Percentiles rank a stretch among this genome's conserved stretches.
Evolutionary conservation across 2,797 vertebrate species (phyloP).

Genomic region (Hozukius guyotensis): DNA sequence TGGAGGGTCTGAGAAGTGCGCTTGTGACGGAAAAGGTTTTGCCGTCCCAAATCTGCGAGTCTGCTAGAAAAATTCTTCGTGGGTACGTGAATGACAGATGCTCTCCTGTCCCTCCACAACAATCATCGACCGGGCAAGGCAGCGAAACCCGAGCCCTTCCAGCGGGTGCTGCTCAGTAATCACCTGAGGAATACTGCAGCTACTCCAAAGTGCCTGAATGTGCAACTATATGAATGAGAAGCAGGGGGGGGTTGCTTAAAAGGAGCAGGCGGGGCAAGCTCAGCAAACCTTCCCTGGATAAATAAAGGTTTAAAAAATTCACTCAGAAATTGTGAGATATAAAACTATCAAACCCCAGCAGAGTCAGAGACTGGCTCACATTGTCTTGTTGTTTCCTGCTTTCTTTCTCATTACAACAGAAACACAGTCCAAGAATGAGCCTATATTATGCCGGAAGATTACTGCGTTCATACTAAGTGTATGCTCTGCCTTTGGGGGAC

Average conservation of each 20-base stretch:
- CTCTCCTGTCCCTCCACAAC: slow-evolving; percentile 1
- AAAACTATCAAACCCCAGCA: slow-evolving; percentile 15
- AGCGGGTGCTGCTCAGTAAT: neutral
- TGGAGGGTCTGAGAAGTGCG: neutral
- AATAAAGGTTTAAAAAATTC: slow-evolving; percentile 19
- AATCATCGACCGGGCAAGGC: neutral
- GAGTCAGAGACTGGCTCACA: slow-evolving; percentile 20
- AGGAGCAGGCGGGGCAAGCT: neutral
- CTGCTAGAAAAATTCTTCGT: neutral
- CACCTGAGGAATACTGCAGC: slow-evolving; percentile 23
- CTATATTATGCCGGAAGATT: slow-evolving; percentile 13
- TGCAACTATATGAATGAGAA: slow-evolving; percentile 5
- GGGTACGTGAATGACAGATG: slow-evolving; percentile 12
- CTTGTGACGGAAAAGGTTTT: slow-evolving; percentile 30
- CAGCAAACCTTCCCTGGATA: slow-evolving; percentile 12
- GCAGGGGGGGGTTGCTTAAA: slow-evolving; percentile 1
- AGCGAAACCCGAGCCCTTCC: neutral
- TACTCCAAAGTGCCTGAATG: slow-evolving; percentile 8
- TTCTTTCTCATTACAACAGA: slow-evolving; percentile 14
- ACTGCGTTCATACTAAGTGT: slow-evolving; percentile 20
- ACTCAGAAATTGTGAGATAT: slow-evolving; percentile 10
- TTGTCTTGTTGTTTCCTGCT: slow-evolving; percentile 23
- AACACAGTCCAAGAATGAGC: slow-evolving; percentile 25
- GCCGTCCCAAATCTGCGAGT: slow-evolving; percentile 7
- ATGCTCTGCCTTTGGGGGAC: slow-evolving; percentile 45